Percentiles rank a stretch among this genome's conserved stretches.
Conservation (phyloP, 2,888 invertebrate species). For the Epistrophe eligans region DNA sequence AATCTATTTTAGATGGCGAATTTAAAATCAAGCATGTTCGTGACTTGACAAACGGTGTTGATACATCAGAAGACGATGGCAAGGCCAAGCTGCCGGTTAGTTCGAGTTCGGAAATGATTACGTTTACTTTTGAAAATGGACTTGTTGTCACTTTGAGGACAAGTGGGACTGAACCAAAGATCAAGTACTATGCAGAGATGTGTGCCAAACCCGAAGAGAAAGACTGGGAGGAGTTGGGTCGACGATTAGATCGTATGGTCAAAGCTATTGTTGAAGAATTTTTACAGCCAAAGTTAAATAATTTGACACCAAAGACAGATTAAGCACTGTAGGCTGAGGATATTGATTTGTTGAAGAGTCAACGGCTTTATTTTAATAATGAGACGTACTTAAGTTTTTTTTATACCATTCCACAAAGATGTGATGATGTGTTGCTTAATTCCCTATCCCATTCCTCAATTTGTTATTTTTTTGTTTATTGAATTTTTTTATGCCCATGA, state of each 20-base stretch:
- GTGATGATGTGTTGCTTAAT: conserved; percentile 6
- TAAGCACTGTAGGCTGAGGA: background rate
- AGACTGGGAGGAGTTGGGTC: conserved; percentile 87
- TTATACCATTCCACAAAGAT: conserved; percentile 47
- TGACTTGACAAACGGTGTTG: conserved; percentile 92
- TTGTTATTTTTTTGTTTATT: background rate
- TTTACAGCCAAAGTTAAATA: conserved; percentile 90
- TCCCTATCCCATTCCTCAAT: background rate
- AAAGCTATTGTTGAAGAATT: conserved; percentile 91
- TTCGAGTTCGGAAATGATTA: conserved; percentile 94
- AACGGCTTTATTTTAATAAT: background rate
- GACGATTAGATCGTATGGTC: conserved; percentile 90
- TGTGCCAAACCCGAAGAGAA: conserved; percentile 88
- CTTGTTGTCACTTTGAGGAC: conserved; percentile 95
- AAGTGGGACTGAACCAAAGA: conserved; percentile 99
- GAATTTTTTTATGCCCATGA: background rate
- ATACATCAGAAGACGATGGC: conserved; percentile 88
- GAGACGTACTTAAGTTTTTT: conserved; percentile 31
- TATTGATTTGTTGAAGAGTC: background rate
- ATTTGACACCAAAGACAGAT: conserved; percentile 81
- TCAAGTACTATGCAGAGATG: conserved; percentile 98
- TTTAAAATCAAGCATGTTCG: conserved; percentile 89
- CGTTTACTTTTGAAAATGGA: conserved; percentile 95
- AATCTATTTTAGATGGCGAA: conserved; percentile 86
- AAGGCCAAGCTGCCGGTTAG: conserved; percentile 89